These are phyloP conservation scores for Cabera pusaria DNA, from an alignment of 2,888 invertebrate genomes.

Conservation along the genomic window DNA sequence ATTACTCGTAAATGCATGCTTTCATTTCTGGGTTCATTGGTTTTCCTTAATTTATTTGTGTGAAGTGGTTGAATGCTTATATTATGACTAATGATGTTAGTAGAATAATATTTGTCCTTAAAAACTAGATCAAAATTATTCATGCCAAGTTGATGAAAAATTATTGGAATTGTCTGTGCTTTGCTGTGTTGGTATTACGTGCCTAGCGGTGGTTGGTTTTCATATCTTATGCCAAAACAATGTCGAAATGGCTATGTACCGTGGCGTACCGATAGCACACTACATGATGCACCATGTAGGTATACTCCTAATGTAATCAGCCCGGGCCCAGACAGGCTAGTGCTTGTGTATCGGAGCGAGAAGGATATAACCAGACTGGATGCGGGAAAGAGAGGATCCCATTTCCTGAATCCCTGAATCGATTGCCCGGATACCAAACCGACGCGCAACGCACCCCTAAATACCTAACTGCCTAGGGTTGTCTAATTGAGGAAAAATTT, in stretches of 20 bases:
- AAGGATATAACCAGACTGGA: constrained; percentile 35
- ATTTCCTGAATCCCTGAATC: constrained; percentile 71
- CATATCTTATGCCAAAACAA: constrained; percentile 8
- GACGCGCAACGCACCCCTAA: constrained; percentile 54
- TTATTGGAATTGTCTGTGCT: too few relatives aligned
- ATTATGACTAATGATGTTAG: too few relatives aligned
- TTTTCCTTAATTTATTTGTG: constrained; percentile 38
- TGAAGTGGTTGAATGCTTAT: constrained; percentile 8
- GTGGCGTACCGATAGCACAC: constrained; percentile 1
- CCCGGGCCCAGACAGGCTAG: constrained; percentile 59
- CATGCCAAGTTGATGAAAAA: too few relatives aligned
- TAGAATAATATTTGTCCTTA: too few relatives aligned
- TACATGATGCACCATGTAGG: constrained; percentile 25
- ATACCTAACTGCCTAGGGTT: constrained; percentile 60
- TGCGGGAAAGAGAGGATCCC: constrained; percentile 50
- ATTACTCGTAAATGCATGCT: constrained; percentile 5
- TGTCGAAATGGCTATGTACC: constrained; percentile 8
- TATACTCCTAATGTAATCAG: constrained; percentile 65
- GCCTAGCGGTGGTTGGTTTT: constrained; percentile 1
- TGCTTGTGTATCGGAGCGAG: constrained; percentile 47
- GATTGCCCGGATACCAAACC: constrained; percentile 63
- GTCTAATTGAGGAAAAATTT: too few relatives aligned
- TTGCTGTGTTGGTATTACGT: background rate
- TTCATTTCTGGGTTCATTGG: constrained; percentile 11
- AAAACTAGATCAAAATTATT: too few relatives aligned